Conservation (phyloP, 2,797 vertebrate genomes). For the Aphelocoma californica region DNA sequence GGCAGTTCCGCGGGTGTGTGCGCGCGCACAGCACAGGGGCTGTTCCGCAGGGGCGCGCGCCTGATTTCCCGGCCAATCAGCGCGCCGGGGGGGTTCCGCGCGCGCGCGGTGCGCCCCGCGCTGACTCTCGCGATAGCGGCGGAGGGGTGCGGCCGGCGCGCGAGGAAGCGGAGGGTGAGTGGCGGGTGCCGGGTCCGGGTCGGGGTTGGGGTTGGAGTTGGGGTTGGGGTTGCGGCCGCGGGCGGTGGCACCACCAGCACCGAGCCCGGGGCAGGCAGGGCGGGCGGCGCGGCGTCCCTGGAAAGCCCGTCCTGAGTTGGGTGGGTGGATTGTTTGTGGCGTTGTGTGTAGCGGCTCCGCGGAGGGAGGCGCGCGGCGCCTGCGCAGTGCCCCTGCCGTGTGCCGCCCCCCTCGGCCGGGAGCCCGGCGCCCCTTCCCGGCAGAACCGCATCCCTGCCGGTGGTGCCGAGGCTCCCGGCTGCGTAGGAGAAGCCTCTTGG, state of each 20-base stretch:
- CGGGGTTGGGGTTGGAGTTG: too few species aligned
- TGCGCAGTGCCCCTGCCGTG: neutral
- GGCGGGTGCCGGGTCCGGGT: neutral
- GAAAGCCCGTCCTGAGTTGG: neutral
- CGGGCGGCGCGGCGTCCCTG: neutral
- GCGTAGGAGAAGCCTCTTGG: too few species aligned
- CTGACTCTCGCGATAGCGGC: neutral
- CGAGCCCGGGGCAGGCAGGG: neutral
- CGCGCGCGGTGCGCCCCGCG: neutral
- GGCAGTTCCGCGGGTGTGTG: neutral
- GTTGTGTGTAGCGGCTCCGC: neutral
- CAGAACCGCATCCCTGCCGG: fast-evolving
- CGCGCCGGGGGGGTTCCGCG: too few species aligned
- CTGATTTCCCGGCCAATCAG: neutral
- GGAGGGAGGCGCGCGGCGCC: neutral
- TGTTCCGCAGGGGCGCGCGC: neutral
- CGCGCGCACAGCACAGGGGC: neutral
- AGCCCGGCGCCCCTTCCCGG: neutral
- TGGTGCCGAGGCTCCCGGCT: fast-evolving
- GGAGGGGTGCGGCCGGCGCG: neutral
- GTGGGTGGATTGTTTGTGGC: neutral
- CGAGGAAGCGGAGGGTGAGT: neutral
- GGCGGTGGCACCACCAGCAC: neutral
- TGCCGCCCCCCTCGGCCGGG: neutral
- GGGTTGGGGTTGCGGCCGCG: too few species aligned